Base-by-base conservation (phyloP, 2,888 invertebrate genomes). In the Drosophila nigritarsus region DNA sequence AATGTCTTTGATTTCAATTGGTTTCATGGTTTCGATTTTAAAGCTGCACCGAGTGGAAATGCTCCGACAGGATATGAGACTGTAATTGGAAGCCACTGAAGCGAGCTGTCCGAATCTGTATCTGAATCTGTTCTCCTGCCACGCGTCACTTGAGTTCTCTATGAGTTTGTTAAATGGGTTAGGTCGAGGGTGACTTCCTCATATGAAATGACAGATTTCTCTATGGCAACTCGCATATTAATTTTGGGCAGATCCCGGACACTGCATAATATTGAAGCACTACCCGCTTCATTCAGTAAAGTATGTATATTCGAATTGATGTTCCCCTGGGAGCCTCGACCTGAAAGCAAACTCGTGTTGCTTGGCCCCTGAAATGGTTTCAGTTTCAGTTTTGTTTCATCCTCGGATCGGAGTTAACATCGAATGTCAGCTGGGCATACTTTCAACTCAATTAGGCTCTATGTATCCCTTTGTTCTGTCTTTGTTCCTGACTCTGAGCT, bases 211-310 rank as follows among this genome's bases (percentile, higher is more conserved):
- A 80, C 80, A 75, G 67, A 75, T 68, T 79, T 56, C 60, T 65
- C 73, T 61, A 75, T 80, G 89, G 75, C 34, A 73, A 76, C 82
- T 73, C 66, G 62, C 70, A 80, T 89, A 87, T 85, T 90, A 89
- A 90, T 89, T 84, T 82, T 83, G 69, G 65, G 55, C 66, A 40
- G 61, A 53, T 64, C 32, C 34, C 61, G 42, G 42, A 40, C 48
- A 53, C 40, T 34, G 55, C 54, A 51, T 29, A 32, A 73, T 20
- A 71, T 50, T 72, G 68, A 67, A 73, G 76, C 55, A 45, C 67
- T 77, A 71, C 64, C 65, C 74, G 13, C 58, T 68, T 53, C 54
- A 54, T 27, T 55, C 24, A 15, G 40, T 32, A 24, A 20, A 59
- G 30, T 53, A 48, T 86, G 79, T 80, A 76, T 72, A 69, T 18